Percentiles rank a stretch among this genome's conserved stretches.
phyloP scores from a whole-genome alignment of 2,113 vertebrate genomes.

The Psephotus haematonotus region DNA sequence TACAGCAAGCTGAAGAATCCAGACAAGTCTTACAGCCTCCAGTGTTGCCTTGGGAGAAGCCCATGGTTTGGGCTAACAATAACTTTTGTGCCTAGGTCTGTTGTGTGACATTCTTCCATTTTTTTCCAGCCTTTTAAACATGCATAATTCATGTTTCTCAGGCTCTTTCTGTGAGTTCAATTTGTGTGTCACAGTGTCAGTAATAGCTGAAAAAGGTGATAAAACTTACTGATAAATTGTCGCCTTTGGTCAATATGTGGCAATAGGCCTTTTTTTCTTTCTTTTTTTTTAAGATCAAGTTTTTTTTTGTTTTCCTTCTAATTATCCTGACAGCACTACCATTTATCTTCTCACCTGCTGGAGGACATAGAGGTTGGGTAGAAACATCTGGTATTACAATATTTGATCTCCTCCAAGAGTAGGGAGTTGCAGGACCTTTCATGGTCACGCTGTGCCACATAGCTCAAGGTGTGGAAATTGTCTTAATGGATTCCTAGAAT shows the following conservation, averaged over 20 bases:
- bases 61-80: fast-evolving
- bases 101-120: fast-evolving
- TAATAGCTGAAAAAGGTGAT: neutral
- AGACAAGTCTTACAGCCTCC: neutral
- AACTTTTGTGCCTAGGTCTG: neutral
- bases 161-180: fast-evolving
- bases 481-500: too few relatives aligned
- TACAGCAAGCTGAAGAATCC: neutral
- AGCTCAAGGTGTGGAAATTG: fast-evolving
- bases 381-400: neutral
- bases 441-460: fast-evolving
- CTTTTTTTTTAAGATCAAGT: too few relatives aligned
- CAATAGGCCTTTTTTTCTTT: too few relatives aligned
- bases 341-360: neutral
- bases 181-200: neutral
- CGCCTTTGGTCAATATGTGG: neutral
- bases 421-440: neutral
- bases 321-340: neutral
- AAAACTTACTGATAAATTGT: neutral
- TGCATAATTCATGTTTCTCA: neutral
- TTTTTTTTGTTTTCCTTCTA: neutral
- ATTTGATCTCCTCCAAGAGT: neutral
- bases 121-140: neutral
- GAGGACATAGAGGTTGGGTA: neutral
- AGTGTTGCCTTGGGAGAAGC: neutral